Evolutionary conservation across 2,888 invertebrate genomes (phyloP).

Genomic region (Melanotus villosus): DNA sequence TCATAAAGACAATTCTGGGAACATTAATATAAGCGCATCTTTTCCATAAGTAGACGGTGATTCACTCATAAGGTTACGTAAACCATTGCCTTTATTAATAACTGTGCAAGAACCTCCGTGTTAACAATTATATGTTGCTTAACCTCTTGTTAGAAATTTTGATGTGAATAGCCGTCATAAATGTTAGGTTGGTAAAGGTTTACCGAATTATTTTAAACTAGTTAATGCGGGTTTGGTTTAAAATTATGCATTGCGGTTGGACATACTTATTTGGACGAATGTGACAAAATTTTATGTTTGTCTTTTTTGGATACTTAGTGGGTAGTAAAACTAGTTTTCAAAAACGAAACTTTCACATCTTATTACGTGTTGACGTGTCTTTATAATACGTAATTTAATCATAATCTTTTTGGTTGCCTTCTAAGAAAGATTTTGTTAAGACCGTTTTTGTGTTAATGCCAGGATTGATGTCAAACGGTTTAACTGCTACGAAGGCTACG

Average conservation of each 20-base stretch:
- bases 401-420: background rate
- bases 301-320: constrained; percentile 9
- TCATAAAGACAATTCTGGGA: constrained; percentile 24
- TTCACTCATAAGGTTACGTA: constrained; percentile 8
- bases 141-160: background rate
- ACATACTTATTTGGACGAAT: constrained; percentile 1
- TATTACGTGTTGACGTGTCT: constrained; percentile 6
- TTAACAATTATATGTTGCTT: background rate
- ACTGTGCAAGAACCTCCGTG: background rate
- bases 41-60: constrained; percentile 13
- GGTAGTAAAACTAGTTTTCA: constrained; percentile 29
- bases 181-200: background rate
- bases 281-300: background rate
- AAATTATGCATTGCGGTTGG: constrained; percentile 4
- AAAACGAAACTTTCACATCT: constrained; percentile 32
- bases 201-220: background rate
- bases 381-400: constrained; percentile 1
- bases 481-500: too few relatives aligned
- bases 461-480: background rate
- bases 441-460: background rate
- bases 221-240: background rate
- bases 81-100: constrained; percentile 2
- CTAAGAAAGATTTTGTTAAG: background rate
- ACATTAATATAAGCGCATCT: constrained; percentile 2
- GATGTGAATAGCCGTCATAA: background rate